These are phyloP conservation scores for Enteromius paludinosus DNA, from an alignment of 2,797 vertebrate genomes.

Conservation along the genomic window DNA sequence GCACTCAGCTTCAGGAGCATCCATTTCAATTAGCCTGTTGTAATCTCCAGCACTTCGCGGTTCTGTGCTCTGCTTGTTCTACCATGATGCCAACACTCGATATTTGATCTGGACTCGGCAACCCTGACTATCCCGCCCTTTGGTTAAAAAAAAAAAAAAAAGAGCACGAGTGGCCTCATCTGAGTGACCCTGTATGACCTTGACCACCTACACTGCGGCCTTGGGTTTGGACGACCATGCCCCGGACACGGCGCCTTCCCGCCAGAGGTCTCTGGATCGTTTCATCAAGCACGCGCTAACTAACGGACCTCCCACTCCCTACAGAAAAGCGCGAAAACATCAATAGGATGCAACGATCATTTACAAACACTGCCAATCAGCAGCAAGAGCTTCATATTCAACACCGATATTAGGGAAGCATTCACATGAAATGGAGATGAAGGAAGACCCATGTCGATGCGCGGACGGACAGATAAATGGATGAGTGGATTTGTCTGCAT, in stretches of 20 bases:
- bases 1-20: conserved; percentile 65
- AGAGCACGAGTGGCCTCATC: conserved; percentile 73
- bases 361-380: conserved; percentile 40
- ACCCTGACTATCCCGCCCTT: conserved; percentile 71
- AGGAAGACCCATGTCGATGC: conserved; percentile 19
- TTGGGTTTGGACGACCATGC: conserved; percentile 73
- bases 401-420: conserved; percentile 18
- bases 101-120: conserved; percentile 78
- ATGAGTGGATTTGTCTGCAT: conserved; percentile 29
- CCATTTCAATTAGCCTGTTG: conserved; percentile 76
- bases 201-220: conserved; percentile 76
- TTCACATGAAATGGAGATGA: conserved; percentile 13
- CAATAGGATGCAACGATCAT: conserved; percentile 28
- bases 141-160: conserved; percentile 60
- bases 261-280: conserved; percentile 75
- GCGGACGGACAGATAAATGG: conserved; percentile 28
- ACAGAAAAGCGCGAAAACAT: conserved; percentile 22
- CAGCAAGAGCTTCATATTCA: conserved; percentile 25
- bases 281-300: conserved; percentile 71
- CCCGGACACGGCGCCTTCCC: conserved; percentile 77
- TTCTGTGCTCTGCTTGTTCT: conserved; percentile 76
- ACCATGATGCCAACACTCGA: conserved; percentile 72
- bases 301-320: conserved; percentile 23
- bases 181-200: conserved; percentile 81
- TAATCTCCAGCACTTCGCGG: conserved; percentile 77